Conservation (phyloP, 2,797 vertebrate genomes). For the Hyperoplus immaculatus region DNA sequence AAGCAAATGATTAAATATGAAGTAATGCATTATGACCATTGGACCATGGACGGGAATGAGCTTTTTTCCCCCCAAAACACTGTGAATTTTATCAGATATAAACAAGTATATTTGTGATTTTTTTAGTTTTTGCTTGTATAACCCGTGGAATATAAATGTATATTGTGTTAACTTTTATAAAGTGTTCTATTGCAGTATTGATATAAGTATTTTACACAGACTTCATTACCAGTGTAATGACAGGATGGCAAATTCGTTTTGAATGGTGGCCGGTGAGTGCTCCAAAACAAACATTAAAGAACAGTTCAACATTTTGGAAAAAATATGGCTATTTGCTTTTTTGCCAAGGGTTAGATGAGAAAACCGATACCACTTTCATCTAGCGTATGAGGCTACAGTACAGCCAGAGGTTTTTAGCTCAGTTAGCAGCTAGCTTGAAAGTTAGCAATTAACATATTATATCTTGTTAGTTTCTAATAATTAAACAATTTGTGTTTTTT, state of each 20-base stretch:
- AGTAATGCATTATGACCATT: slow-evolving; percentile 21
- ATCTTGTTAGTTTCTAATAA: not conserved
- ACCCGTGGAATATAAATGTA: slow-evolving; percentile 50
- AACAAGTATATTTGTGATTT: slow-evolving; percentile 38
- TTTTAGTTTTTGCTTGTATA: slow-evolving; percentile 60
- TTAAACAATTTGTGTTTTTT: not conserved
- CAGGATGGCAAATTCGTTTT: slow-evolving; percentile 23
- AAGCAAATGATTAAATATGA: slow-evolving; percentile 34
- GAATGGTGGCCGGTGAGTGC: not conserved
- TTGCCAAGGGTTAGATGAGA: not conserved
- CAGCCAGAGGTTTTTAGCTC: not conserved
- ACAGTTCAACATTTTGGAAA: slow-evolving; percentile 1
- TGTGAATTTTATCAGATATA: slow-evolving; percentile 71
- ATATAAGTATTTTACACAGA: slow-evolving; percentile 52
- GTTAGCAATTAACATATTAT: not conserved
- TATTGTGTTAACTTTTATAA: slow-evolving; percentile 75
- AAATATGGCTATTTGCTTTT: not conserved
- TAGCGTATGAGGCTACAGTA: not conserved
- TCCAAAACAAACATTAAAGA: slow-evolving; percentile 10
- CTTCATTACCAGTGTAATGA: slow-evolving; percentile 53
- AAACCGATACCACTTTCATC: not conserved
- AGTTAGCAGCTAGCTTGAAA: not conserved
- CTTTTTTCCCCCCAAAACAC: slow-evolving; percentile 47
- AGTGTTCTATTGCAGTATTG: slow-evolving; percentile 61
- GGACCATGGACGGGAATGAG: slow-evolving; percentile 15